phyloP scores from a whole-genome alignment of 2,888 invertebrate genomes.

The Malthinus seriepunctatus region DNA sequence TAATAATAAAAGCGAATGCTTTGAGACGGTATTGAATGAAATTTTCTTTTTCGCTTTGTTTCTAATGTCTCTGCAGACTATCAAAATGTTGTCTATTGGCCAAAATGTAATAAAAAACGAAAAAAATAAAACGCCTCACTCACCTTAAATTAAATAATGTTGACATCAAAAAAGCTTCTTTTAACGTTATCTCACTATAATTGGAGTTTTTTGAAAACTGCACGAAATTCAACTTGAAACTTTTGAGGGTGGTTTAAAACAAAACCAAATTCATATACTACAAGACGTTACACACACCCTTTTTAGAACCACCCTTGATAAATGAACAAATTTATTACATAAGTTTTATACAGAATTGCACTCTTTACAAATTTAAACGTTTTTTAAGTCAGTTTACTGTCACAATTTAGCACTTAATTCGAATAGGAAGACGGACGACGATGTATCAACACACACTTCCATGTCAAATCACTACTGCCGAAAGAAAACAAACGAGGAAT shows the following conservation, averaged over 20 bases:
- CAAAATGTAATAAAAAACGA: not conserved
- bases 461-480: constrained; percentile 42
- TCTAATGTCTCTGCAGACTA: too few relatives aligned
- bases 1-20: too few relatives aligned
- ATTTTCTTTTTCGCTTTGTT: too few relatives aligned
- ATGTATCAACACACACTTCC: constrained; percentile 38
- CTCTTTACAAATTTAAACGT: not conserved
- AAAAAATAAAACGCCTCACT: not conserved
- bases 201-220: too few relatives aligned
- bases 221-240: not conserved
- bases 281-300: constrained; percentile 26
- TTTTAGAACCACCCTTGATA: constrained; percentile 12
- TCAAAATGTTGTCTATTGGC: not conserved
- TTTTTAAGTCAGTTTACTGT: constrained; percentile 9
- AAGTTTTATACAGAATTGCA: constrained; percentile 12
- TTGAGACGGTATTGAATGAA: too few relatives aligned
- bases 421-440: constrained; percentile 44
- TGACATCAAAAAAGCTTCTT: not conserved
- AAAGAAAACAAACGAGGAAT: constrained; percentile 39
- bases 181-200: too few relatives aligned
- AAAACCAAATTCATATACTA: not conserved
- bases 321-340: constrained; percentile 16
- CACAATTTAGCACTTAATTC: constrained; percentile 34
- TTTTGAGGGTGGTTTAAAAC: not conserved
- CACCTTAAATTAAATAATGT: not conserved